These are phyloP conservation scores for Columbina picui DNA, from an alignment of 2,113 vertebrate genomes.

Conservation along the genomic window DNA sequence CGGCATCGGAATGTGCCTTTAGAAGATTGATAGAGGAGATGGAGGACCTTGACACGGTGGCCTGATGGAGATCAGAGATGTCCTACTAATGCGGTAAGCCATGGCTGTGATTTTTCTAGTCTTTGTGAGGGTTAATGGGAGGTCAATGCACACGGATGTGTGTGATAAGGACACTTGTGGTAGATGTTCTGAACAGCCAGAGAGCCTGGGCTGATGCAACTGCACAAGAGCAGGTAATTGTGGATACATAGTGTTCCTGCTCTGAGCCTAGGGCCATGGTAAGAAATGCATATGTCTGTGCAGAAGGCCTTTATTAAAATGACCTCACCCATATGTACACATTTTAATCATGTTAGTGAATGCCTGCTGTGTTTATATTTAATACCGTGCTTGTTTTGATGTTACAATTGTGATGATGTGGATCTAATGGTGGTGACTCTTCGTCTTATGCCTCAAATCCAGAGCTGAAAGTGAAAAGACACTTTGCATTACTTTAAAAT, in stretches of 20 bases:
- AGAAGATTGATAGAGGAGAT: neutral
- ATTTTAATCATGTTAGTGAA: constrained; percentile 66
- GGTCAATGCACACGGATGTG: neutral
- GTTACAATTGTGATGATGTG: constrained; percentile 65
- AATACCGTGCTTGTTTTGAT: constrained; percentile 57
- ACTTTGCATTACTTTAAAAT: constrained; percentile 63
- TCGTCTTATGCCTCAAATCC: constrained; percentile 45
- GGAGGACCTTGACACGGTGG: neutral
- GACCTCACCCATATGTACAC: constrained; percentile 58
- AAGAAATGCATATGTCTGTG: constrained; percentile 55
- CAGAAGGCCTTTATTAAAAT: constrained; percentile 58
- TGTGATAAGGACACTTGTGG: neutral
- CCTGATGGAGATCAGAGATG: neutral
- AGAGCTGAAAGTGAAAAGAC: constrained; percentile 70
- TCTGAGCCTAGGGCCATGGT: constrained; percentile 34
- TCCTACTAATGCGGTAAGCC: neutral
- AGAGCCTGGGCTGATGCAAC: constrained; percentile 42
- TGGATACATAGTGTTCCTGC: neutral
- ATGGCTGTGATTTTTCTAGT: neutral
- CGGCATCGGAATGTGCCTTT: neutral
- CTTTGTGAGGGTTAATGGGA: neutral
- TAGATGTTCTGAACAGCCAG: neutral
- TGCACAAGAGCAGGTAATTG: constrained; percentile 2
- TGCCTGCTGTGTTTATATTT: constrained; percentile 61
- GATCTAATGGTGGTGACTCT: constrained; percentile 48